Evolutionary conservation across 2,888 invertebrate genomes (phyloP).

Genomic region (Phalera bucephala): DNA sequence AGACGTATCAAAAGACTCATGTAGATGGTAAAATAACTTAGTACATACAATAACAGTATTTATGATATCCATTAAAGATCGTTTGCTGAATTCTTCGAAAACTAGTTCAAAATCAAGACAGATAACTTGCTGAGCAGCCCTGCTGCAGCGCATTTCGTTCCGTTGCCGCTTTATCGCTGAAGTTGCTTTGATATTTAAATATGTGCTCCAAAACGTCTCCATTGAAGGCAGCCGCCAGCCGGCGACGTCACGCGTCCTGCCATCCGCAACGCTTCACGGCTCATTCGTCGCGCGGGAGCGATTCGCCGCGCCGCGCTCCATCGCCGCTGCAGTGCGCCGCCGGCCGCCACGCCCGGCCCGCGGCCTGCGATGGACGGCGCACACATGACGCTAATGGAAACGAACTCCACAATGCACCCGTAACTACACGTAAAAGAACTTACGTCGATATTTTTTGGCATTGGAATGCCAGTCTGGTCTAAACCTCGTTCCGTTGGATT

Average conservation of each 20-base stretch:
- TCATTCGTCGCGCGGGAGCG: conserved; percentile 19
- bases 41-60: no score
- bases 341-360: neutral
- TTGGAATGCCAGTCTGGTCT: neutral
- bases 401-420: neutral
- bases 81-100: no score
- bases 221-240: conserved; percentile 1
- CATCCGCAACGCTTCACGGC: conserved; percentile 31
- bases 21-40: no score
- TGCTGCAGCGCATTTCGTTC: conserved; percentile 2
- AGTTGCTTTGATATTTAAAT: conserved; percentile 25
- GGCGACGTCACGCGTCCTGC: conserved; percentile 10
- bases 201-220: conserved; percentile 5
- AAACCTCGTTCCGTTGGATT: neutral
- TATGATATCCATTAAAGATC: no score
- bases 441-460: neutral
- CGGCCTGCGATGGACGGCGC: neutral
- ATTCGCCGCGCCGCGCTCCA: conserved; percentile 13
- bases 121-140: neutral
- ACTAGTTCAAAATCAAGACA: no score
- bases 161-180: conserved; percentile 10
- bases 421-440: neutral
- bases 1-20: no score
- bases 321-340: conserved; percentile 1
- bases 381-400: conserved; percentile 1